Base-by-base conservation (phyloP, 2,888 invertebrate species). In the Brachynemurus nebulosus region DNA sequence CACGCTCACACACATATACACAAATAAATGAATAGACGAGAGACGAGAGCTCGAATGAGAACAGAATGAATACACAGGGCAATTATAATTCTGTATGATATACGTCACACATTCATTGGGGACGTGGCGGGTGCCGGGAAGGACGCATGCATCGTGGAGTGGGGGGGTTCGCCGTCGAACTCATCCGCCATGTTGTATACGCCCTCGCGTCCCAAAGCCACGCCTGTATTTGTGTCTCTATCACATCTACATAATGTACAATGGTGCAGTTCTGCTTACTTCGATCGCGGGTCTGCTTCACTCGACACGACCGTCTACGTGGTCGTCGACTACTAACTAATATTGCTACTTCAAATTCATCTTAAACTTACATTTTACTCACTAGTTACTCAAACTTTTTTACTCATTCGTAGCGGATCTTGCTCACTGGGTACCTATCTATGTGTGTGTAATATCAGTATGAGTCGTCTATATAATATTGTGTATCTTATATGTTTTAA, bases 111-210 rank as follows among this genome's bases (percentile, higher is more conserved):
- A 37, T 18, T 37, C 37, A 19, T 20, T 37, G 9, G 37, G 37
- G 37, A 37, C 20, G 18, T 8, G 19, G 37, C 12, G 37, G 18
- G 33, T 14, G 5, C 12, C 33, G 16, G 37, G 20, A 20, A 37
- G 37, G 20, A 3, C 8, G 18, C 9, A n/a, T 37, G 11, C n/a
- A 20, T 20, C 8, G 12, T 3, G 3, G 12, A 3, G 18, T 37
- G n/a, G 4, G 37, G 36, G 37, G 19, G n/a, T n/a, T n/a, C n/a
- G n/a, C n/a, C n/a, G 30, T 23, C 23, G 23, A 7, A 9, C 23
- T 23, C 27, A 42, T 42, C 42, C 63, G 63, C 64, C 64, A 64
- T 64, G 63, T 64, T 64, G 64, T 64, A 61, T 55, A 62, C 63
- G 63, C 64, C 64, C 63, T 62, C 63, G 60, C 62, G 52, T 54